These are phyloP conservation scores for Cancer borealis DNA, from an alignment of 2,888 invertebrate species.

Conservation along the genomic window DNA sequence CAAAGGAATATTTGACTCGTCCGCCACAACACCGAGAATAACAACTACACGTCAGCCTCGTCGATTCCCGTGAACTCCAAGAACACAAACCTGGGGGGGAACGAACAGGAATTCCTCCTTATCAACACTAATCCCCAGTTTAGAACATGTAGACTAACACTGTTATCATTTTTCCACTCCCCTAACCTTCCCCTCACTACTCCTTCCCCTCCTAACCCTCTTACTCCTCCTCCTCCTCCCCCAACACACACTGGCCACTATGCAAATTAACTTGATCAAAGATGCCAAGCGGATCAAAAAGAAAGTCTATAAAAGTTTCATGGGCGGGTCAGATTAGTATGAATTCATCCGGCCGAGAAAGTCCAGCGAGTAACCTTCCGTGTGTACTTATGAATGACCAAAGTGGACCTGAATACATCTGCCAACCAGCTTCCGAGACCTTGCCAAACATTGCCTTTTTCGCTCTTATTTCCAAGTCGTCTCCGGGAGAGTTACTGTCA, in stretches of 20 bases:
- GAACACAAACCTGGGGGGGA: constrained; percentile 5
- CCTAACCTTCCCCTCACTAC: constrained; percentile 32
- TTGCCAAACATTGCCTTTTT: constrained; percentile 33
- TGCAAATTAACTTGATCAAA: constrained; percentile 47
- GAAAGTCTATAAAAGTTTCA: constrained; percentile 46
- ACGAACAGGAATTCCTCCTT: not conserved
- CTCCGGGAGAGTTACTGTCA: not conserved
- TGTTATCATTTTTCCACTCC: constrained; percentile 44
- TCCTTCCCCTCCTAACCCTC: not conserved
- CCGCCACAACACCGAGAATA: not conserved
- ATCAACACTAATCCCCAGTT: constrained; percentile 31
- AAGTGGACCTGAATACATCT: constrained; percentile 43
- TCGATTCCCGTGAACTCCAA: not conserved
- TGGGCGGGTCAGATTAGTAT: constrained; percentile 41
- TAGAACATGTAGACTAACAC: constrained; percentile 10
- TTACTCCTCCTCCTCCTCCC: not conserved
- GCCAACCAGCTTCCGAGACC: constrained; percentile 40
- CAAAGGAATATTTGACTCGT: not conserved
- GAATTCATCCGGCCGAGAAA: constrained; percentile 35
- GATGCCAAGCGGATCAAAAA: constrained; percentile 41
- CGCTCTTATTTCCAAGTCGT: constrained; percentile 38
- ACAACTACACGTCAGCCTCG: not conserved
- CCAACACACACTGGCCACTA: constrained; percentile 46
- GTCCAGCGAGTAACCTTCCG: constrained; percentile 12
- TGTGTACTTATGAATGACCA: constrained; percentile 43